Base-by-base conservation (phyloP, 2,888 invertebrate genomes). In the Halictus ligatus region DNA sequence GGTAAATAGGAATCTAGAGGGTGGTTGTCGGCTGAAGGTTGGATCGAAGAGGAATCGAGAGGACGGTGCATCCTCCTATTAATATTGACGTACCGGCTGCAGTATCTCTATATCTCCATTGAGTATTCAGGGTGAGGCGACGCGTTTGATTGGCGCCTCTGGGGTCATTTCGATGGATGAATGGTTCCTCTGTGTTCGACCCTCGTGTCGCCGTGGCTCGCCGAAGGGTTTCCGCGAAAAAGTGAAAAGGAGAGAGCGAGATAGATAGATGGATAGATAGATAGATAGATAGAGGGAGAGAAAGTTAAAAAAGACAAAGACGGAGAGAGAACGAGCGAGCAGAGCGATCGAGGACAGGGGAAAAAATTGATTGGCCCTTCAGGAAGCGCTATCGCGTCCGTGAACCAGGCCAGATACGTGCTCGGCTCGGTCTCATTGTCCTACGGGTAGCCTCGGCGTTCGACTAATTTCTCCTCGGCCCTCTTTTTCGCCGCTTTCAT, bases 321-420 rank as follows among this genome's bases (percentile, higher is more conserved):
- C 29, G 48, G 2, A 13, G 10, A 54, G 73, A 48, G 50, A 43
- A 5, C 18, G 35, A 69, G 69, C 0, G 12, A n/a, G 67, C 18
- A 18, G 29, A 35, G 72, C 21, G 73, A 73, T 67, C 67, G 73
- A 48, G 29, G n/a, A 18, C 67, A 40, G 69, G 43, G 67, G 21
- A 83, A 92, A 91, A 92, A 92, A 91, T 90, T 92, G 92, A 92
- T 92, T 92, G 92, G 89, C 91, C 88, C 92, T 92, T 92, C 92
- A 92, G 91, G 83, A 89, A 80, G 89, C 81, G 91, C 88, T 89
- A 86, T 88, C 83, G 88, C 85, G 75, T 85, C 81, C 85, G 76
- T 83, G 86, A 85, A 85, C 88, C 83, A 77, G 81, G 81, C 85
- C 86, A 80, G 85, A 80, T 81, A 80, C 87, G 75, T 76, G 85